Percentiles rank a stretch among this genome's conserved stretches.
Conservation (phyloP, 2,888 invertebrate species). For the Standfussiana lucernea region DNA sequence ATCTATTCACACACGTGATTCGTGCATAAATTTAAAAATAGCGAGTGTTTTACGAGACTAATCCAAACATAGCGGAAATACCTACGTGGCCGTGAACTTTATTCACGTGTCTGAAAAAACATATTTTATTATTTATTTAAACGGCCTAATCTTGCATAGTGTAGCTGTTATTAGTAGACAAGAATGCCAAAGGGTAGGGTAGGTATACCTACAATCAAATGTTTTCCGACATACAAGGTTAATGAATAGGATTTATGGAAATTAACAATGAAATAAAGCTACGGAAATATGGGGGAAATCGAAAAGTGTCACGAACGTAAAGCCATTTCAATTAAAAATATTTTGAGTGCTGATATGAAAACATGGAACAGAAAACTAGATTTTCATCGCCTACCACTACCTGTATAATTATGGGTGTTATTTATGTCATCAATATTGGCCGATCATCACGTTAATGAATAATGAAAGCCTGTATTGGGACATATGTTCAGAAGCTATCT, state of each 20-base stretch:
- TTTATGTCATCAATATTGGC: constrained; percentile 17
- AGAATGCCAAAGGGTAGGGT: constrained; percentile 29
- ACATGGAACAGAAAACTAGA: constrained; percentile 18
- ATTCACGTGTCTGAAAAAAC: constrained; percentile 13
- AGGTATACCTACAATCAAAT: constrained; percentile 25
- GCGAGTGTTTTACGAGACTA: not conserved
- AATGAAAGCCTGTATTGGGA: not conserved
- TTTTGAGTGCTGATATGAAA: constrained; percentile 26
- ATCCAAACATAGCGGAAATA: not conserved
- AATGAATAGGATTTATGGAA: constrained; percentile 39
- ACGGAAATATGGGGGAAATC: constrained; percentile 11
- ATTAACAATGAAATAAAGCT: constrained; percentile 30
- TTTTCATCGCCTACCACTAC: constrained; percentile 5
- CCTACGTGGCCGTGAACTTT: constrained; percentile 41
- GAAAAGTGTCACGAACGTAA: constrained; percentile 20
- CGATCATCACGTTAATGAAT: constrained; percentile 10
- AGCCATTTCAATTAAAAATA: constrained; percentile 20
- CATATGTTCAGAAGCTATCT: not conserved
- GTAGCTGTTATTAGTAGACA: constrained; percentile 21
- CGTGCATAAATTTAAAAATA: constrained; percentile 21
- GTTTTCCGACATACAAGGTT: constrained; percentile 29
- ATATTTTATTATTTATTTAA: constrained; percentile 22
- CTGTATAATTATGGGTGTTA: constrained; percentile 29
- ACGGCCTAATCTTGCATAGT: not conserved
- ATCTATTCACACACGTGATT: constrained; percentile 38